Evolutionary conservation across 2,113 vertebrate species (phyloP).

Genomic region (Caretta caretta): DNA sequence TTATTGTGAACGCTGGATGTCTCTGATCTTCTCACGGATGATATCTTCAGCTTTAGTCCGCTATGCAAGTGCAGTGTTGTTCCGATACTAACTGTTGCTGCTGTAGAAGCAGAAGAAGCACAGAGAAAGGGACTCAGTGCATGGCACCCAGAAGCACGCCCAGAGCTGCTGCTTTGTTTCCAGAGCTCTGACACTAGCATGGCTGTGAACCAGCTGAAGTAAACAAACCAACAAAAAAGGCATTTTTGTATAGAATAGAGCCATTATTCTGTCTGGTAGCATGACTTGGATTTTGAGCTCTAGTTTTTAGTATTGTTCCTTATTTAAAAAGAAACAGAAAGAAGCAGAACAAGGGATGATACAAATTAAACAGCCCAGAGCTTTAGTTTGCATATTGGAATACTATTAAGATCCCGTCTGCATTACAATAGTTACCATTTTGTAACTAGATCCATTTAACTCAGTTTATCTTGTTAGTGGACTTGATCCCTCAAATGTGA

Average conservation of each 20-base stretch:
- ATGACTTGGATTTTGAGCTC: constrained; percentile 71
- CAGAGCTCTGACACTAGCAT: constrained; percentile 55
- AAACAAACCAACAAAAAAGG: constrained; percentile 80
- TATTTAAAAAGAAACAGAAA: constrained; percentile 65
- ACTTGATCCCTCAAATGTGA: fast-evolving
- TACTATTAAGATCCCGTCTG: constrained; percentile 19
- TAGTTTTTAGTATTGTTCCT: constrained; percentile 67
- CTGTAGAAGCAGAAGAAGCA: not conserved
- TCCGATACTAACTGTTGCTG: not conserved
- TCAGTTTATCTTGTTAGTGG: constrained; percentile 28
- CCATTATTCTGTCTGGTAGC: constrained; percentile 75
- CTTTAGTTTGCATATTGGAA: constrained; percentile 33
- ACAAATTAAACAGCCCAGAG: constrained; percentile 36
- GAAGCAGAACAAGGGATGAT: constrained; percentile 35
- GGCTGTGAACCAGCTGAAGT: constrained; percentile 72
- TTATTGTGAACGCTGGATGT: not conserved
- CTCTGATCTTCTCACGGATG: not conserved
- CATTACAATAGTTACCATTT: not conserved
- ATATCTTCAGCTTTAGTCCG: fast-evolving
- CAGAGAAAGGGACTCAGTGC: constrained; percentile 8
- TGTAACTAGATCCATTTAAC: constrained; percentile 9
- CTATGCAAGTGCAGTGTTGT: not conserved
- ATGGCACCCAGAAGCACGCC: not conserved
- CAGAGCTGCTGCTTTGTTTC: constrained; percentile 67
- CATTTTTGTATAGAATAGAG: constrained; percentile 76